Evolutionary conservation across 2,888 invertebrate species (phyloP).

Genomic region (Beris morrisii): DNA sequence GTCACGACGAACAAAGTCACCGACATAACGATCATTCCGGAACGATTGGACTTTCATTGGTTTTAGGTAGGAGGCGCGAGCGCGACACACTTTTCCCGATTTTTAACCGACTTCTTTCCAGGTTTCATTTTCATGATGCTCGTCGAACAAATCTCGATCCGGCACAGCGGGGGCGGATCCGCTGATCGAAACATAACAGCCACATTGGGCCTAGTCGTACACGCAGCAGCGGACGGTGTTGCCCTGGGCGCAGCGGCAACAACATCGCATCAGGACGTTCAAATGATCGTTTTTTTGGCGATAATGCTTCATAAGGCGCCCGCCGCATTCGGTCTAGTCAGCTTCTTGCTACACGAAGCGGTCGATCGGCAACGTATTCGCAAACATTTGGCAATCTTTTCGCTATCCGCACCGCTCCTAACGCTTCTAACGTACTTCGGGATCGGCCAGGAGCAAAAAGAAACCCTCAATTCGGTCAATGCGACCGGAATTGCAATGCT

Average conservation of each 20-base stretch:
- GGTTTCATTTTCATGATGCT: slow-evolving; percentile 97
- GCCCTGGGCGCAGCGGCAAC: slow-evolving; percentile 98
- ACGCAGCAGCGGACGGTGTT: slow-evolving; percentile 98
- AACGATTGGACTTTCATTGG: slow-evolving; percentile 86
- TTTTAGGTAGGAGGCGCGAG: slow-evolving; percentile 62
- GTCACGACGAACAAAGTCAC: background rate
- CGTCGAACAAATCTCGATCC: slow-evolving; percentile 79
- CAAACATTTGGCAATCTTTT: slow-evolving; percentile 88
- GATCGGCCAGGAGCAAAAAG: slow-evolving; percentile 91
- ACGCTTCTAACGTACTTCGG: slow-evolving; percentile 91
- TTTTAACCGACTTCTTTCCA: slow-evolving; percentile 42
- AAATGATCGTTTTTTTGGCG: slow-evolving; percentile 95
- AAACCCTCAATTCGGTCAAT: slow-evolving; percentile 83
- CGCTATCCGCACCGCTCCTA: slow-evolving; percentile 86
- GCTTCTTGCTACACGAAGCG: slow-evolving; percentile 95
- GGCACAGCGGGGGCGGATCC: slow-evolving; percentile 62
- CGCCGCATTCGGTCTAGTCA: slow-evolving; percentile 96
- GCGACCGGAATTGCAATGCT: slow-evolving; percentile 97
- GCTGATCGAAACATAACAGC: slow-evolving; percentile 83
- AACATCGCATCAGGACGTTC: slow-evolving; percentile 93
- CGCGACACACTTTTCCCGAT: background rate
- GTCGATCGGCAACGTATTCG: slow-evolving; percentile 83
- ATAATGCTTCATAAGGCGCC: slow-evolving; percentile 99
- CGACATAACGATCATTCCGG: slow-evolving; percentile 48
- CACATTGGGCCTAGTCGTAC: slow-evolving; percentile 95